Evolutionary conservation across 1,140 invertebrate genomes (phyloP), one percentile per base, ranked within the genome.

Genomic region (Trichonephila clavata): DNA sequence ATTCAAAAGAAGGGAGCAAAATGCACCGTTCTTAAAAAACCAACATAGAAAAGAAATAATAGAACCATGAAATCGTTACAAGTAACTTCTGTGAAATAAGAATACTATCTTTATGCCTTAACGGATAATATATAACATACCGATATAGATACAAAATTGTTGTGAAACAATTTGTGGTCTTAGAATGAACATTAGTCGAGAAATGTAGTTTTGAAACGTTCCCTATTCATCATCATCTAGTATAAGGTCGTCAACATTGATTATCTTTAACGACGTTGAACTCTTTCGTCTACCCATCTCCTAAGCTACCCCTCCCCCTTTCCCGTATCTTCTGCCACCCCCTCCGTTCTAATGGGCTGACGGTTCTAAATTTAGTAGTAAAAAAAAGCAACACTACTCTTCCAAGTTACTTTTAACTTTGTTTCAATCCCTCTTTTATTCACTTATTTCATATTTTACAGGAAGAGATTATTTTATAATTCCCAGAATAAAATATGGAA

Each of bases 181-280:
- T 77, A 77, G 14, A 32, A 6, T 13, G 71, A 77, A 20, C 32
- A 77, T 77, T 32, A 77, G 71, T 39, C 27, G 71, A 83, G 43
- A 50, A 89, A 14, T 32, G 65, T 50, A 89, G 32, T 90, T 90
- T 90, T 77, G 21, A 80, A 60, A 77, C 71, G 88, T 13, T 90
- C 88, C 88, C 88, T 90, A 57, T 90, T 68, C 50, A 88, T 88
- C 63, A 65, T n/a, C 43, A 68, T 43, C 61, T 43, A 16, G 57
- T 24, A 32, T 60, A 50, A 60, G 88, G 88, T 90, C 88, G 88
- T 90, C 88, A 90, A 90, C 68, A 90, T 90, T 90, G 88, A 90
- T 90, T 90, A 90, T 90, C 88, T 80, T 90, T 90, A 90, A 90
- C 88, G 88, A 90, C 88, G 60, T 18, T 39, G 71, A 32, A 77